Base-by-base conservation (phyloP, 2,797 vertebrate genomes). In the Bufotes viridis region DNA sequence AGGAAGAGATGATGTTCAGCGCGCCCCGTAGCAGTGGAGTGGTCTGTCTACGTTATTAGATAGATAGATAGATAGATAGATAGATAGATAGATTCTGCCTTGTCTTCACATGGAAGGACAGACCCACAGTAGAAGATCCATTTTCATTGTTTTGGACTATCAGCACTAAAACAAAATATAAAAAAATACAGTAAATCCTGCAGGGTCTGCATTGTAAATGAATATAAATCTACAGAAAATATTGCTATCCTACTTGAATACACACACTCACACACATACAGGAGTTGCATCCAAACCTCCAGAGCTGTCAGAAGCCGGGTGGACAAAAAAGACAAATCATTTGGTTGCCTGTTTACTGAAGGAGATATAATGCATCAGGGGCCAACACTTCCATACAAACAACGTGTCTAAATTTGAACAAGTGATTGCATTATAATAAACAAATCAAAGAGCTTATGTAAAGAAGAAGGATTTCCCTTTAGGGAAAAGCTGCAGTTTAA, bases 361-460 rank as follows among this genome's bases (percentile, higher is more conserved):
- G 72, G 57, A 76, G 83, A 84, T 84, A 84, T 18, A 63, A 84
- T 49, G 34, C 83, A 18, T 72, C 3, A 5, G 83, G 74, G 83
- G 60, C 10, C 55, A 42, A 61, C 34, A 61, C 42, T 49, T 22
- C 22, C 22, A 42, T 42, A 49, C 83, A 63, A 61, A 75, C 70
- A 75, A 60, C 11, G 14, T n/a, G 70, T 18, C 10, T 5, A n/a
- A 22, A 69, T 79, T 69, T 67, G 63, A 69, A 86, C n/a, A 86
- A 79, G 74, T 79, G 75, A 79, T 69, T 78, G 74, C n/a, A 57
- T 78, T 69, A 69, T 57, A 78, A 67, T 55, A 57, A 65, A 57
- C 57, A 76, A 75, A 34, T 18, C 24, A 22, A 24, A 63, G 24
- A 18, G 63, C 53, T 82, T 51, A 51, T 53, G 24, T 15, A 51